Base-by-base conservation (phyloP, 2,113 vertebrate species). In the Megalops atlanticus region DNA sequence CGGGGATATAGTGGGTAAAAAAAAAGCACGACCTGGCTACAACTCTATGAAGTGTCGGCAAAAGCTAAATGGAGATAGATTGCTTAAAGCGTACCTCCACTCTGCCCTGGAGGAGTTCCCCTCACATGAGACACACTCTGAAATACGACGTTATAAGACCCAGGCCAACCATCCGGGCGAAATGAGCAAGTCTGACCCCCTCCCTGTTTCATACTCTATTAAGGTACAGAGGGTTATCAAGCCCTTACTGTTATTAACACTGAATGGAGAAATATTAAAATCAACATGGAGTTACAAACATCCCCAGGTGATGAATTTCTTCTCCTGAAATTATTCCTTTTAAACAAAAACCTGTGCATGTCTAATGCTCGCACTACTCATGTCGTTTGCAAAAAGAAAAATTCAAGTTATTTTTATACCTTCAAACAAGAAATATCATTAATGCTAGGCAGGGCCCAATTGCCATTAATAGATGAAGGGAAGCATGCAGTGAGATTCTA, bases 11-110 rank as follows among this genome's bases (percentile, higher is more conserved):
- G 73, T 45, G 73, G 73, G 73, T 41, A 31, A 27, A 49, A 71
- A n/a, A 73, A 78, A 33, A n/a, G 31, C 52, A 69, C n/a, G 33
- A 36, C 72, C 71, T 69, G 49, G 68, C 71, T 54, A 39, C 72
- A 38, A 54, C 27, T 64, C 45, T 75, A 69, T 69, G 77, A 74
- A 79, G 47, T 82, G 81, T 70, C 38, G 81, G 76, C 78, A 82
- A 39, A 71, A 72, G 70, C 52, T 15, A 83, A 79, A 83, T 69
- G 81, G 77, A 79, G 81, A 83, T 74, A 49, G 77, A 82, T 82
- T 71, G 75, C 76, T 47, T 35, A 16, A 79, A 80, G 54, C 79
- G 47, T 73, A 73, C 36, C 52, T 39, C 39, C 31, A 70, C 31
- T 36, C 4, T 75, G 39, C 52, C 81, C 77, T 68, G 21, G 43